Evolutionary conservation across 2,888 invertebrate genomes (phyloP).

Genomic region (Nezara viridula): DNA sequence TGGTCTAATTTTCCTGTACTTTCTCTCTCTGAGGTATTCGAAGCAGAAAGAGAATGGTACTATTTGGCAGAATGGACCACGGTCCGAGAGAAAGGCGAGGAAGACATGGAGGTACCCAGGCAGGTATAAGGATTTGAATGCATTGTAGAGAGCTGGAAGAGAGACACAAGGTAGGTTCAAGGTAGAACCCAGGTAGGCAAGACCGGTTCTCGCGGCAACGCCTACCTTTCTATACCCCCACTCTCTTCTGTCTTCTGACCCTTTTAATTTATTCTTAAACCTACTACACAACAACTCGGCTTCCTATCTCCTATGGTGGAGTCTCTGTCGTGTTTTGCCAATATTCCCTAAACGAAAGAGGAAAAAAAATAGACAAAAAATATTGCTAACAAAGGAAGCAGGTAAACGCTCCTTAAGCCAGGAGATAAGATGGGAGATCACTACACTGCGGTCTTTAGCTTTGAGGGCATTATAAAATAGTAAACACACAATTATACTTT

Average conservation of each 20-base stretch:
- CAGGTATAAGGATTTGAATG: slow-evolving; percentile 11
- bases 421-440: neutral
- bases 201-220: neutral
- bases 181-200: neutral
- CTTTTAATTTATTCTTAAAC: slow-evolving; percentile 16
- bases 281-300: slow-evolving; percentile 1
- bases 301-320: neutral
- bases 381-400: neutral
- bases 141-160: neutral
- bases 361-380: neutral
- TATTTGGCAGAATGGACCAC: neutral
- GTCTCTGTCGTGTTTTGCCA: neutral
- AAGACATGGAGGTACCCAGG: neutral
- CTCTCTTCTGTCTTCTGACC: neutral
- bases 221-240: slow-evolving; percentile 1
- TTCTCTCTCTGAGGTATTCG: neutral
- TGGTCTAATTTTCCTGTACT: neutral
- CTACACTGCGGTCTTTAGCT: neutral
- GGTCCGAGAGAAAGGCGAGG: neutral
- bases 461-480: neutral
- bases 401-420: neutral
- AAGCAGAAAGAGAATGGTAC: neutral
- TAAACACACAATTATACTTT: too few relatives aligned
- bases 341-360: neutral
- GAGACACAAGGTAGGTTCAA: neutral